Evolutionary conservation across 2,888 invertebrate species (phyloP).

Genomic region (Diarsia brunnea): DNA sequence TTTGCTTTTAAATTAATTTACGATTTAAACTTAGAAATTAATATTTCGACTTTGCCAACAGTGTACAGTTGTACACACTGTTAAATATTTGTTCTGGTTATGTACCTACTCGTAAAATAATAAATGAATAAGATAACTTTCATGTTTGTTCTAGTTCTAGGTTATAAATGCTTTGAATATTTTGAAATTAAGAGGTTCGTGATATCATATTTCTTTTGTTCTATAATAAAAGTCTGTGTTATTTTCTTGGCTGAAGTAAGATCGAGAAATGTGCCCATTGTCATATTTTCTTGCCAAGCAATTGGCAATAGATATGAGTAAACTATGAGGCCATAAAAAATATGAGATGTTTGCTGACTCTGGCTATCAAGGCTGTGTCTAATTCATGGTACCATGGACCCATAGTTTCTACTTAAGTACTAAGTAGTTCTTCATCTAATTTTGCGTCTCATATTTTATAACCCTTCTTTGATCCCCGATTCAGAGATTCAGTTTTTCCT

Average conservation of each 20-base stretch:
- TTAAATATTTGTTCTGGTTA: conserved; percentile 24
- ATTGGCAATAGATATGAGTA: background rate
- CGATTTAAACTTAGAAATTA: conserved; percentile 24
- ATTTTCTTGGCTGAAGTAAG: background rate
- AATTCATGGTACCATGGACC: background rate
- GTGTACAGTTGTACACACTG: conserved; percentile 14
- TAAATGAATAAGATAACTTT: conserved; percentile 6
- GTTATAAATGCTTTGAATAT: background rate
- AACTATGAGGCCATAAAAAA: conserved; percentile 14
- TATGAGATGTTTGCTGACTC: background rate
- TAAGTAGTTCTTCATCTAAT: background rate
- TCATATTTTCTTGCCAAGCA: background rate
- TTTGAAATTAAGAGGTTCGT: background rate
- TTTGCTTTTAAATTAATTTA: conserved; percentile 8
- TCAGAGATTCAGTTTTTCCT: no score
- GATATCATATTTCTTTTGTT: background rate
- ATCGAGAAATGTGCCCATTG: background rate
- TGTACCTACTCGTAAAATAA: conserved; percentile 6
- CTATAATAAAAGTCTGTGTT: no score
- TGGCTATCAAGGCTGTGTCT: background rate
- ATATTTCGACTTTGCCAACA: conserved; percentile 17
- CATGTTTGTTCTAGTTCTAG: conserved; percentile 7
- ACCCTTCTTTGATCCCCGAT: background rate
- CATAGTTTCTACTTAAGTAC: no score
- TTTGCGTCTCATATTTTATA: background rate